These are phyloP conservation scores for Rhinichthys osculus DNA, from an alignment of 2,797 vertebrate genomes.

Conservation along the genomic window DNA sequence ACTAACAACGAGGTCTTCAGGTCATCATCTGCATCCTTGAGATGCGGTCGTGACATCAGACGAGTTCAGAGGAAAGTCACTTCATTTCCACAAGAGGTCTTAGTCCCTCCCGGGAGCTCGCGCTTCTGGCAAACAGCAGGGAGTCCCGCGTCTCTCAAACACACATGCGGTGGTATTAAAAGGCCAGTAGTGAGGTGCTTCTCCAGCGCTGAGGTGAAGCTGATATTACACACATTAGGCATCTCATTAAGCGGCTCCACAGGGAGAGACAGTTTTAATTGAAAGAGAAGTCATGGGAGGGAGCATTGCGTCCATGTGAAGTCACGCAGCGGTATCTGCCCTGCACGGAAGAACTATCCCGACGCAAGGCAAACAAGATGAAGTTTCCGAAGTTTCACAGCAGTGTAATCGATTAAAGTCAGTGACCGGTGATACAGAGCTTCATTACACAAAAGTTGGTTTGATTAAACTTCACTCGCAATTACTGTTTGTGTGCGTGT, in stretches of 20 bases:
- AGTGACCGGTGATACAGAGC: conserved; percentile 7
- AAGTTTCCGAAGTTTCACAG: not conserved
- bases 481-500: conserved; percentile 26
- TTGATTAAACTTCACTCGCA: conserved; percentile 48
- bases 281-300: conserved; percentile 55
- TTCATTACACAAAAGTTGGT: conserved; percentile 48
- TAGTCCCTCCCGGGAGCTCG: conserved; percentile 15
- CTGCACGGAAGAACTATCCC: not conserved
- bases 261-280: conserved; percentile 57
- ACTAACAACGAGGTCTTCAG: conserved; percentile 8
- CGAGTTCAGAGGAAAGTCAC: conserved; percentile 16
- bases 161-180: conserved; percentile 35
- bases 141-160: conserved; percentile 30
- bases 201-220: conserved; percentile 29
- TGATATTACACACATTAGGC: conserved; percentile 59
- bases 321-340: conserved; percentile 7
- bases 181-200: conserved; percentile 35
- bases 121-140: conserved; percentile 49
- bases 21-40: conserved; percentile 16
- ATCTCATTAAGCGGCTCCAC: conserved; percentile 58
- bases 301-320: conserved; percentile 30
- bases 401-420: conserved; percentile 24
- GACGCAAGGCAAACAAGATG: not conserved
- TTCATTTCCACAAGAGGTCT: conserved; percentile 37
- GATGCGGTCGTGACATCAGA: conserved; percentile 13